A percentile compares a stretch with the other conserved stretches of the same genome.
Conservation (phyloP, 2,797 vertebrate genomes). For the Lateolabrax maculatus region DNA sequence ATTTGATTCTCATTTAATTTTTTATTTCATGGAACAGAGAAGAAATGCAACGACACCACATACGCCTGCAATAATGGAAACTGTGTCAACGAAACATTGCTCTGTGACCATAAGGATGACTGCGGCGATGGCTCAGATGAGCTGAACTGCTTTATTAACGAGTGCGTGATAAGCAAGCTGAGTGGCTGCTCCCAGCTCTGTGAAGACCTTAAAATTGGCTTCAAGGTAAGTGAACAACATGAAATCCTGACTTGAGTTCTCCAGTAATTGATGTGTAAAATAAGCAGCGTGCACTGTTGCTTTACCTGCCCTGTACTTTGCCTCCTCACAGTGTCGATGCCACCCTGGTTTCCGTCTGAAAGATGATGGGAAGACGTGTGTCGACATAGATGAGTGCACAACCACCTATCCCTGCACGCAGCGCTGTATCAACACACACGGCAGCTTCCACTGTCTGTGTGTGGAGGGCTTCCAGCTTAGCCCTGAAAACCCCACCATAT, state of each 20-base stretch:
- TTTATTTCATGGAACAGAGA: slow-evolving; percentile 83
- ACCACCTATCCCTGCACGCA: slow-evolving; percentile 97
- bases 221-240: slow-evolving; percentile 89
- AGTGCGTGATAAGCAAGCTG: slow-evolving; percentile 94
- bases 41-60: slow-evolving; percentile 93
- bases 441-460: slow-evolving; percentile 95
- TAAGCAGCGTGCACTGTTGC: neutral
- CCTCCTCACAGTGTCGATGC: slow-evolving; percentile 92
- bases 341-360: slow-evolving; percentile 95
- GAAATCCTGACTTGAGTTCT: neutral
- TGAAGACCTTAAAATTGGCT: slow-evolving; percentile 96
- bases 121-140: slow-evolving; percentile 94
- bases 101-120: slow-evolving; percentile 94
- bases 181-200: slow-evolving; percentile 98
- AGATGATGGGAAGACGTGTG: slow-evolving; percentile 95
- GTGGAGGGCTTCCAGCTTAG: slow-evolving; percentile 91
- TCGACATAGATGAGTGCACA: slow-evolving; percentile 95
- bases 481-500: slow-evolving; percentile 91
- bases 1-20: slow-evolving; percentile 30
- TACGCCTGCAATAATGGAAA: slow-evolving; percentile 92
- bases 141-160: slow-evolving; percentile 95
- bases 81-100: slow-evolving; percentile 91
- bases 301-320: slow-evolving; percentile 51
- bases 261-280: neutral
- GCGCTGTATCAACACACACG: slow-evolving; percentile 94